Percentiles rank a stretch among this genome's conserved stretches.
phyloP scores from a whole-genome alignment of 2,113 vertebrate genomes.

The Hippocampus comes region DNA sequence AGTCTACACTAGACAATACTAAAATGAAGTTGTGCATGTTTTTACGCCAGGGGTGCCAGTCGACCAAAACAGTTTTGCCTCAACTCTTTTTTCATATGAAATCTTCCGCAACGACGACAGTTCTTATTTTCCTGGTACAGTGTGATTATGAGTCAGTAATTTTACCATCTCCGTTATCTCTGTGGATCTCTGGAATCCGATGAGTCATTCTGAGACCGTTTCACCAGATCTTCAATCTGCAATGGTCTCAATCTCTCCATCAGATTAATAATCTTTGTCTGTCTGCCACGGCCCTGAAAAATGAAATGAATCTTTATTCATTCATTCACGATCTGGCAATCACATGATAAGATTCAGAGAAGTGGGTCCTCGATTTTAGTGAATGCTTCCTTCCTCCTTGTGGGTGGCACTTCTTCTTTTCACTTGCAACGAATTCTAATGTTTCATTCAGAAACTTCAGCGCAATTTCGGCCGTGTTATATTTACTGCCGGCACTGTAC shows the following conservation, averaged over 20 bases:
- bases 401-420: conserved; percentile 40
- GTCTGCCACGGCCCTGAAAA: not conserved
- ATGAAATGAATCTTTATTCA: not conserved
- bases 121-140: not conserved
- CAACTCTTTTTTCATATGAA: not conserved
- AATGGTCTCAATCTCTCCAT: too few species aligned
- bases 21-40: too few species aligned
- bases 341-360: not conserved
- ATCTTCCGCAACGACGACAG: not conserved
- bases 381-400: conserved; percentile 42
- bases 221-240: not conserved
- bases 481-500: too few species aligned
- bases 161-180: not conserved
- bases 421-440: not conserved
- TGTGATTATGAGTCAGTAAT: conserved; percentile 17
- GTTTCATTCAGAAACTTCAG: conserved; percentile 5
- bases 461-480: not conserved
- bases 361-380: not conserved
- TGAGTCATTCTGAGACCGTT: conserved; percentile 15
- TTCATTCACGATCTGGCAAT: not conserved
- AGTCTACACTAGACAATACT: too few species aligned
- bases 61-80: not conserved
- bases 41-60: too few species aligned
- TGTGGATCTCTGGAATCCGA: conserved; percentile 16
- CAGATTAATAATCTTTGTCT: not conserved